Base-by-base conservation (phyloP, 23 tunicate species). In the Phallusia fumigata region DNA sequence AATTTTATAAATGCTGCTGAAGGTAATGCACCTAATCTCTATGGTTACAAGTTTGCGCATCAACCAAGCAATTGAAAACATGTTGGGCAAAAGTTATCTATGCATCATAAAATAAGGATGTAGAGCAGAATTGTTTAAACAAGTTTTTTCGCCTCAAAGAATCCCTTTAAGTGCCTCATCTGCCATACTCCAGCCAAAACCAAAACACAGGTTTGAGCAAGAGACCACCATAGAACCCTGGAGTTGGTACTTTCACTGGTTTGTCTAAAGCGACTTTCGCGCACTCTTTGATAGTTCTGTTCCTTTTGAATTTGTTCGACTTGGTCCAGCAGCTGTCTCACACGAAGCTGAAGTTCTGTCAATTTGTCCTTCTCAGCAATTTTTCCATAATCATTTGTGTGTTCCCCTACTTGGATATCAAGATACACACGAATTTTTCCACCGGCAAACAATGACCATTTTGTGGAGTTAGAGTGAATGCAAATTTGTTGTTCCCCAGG, bases 401-500 rank as follows among this genome's bases (percentile, higher is more conserved):
- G 86, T 36, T 95, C 99, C 19, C 99, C 99, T 35, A 95, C 87
- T 52, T 92, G 96, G 33, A 95, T 83, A 73, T 95, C 90, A 44
- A 95, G 85, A 81, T 90, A 89, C 26, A 95, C 96, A 24, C 99
- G 89, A 53, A 95, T 85, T 78, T 84, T 90, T 51, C 96, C 93
- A 33, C 93, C 98, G 47, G 98, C 92, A 69, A 87, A 95, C 12
- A 84, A 76, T 3, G 99, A 87, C 99, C 99, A 95, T 52, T 90
- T 87, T n/a, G 96, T 90, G 13, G 99, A 90, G 75, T 95, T 95
- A 6, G 92, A 87, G 76, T 79, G 86, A 83, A 95, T 84, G 80
- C 99, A 95, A 52, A 95, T 95, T 73, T 95, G 95, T 28, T 95
- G 99, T 80, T 95, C 99, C 8, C 99, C 99, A 35, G 99, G 96